A percentile compares a stretch with the other conserved stretches of the same genome.
Conservation (phyloP, 1,140 invertebrate species). For the Anthonomus grandis region DNA sequence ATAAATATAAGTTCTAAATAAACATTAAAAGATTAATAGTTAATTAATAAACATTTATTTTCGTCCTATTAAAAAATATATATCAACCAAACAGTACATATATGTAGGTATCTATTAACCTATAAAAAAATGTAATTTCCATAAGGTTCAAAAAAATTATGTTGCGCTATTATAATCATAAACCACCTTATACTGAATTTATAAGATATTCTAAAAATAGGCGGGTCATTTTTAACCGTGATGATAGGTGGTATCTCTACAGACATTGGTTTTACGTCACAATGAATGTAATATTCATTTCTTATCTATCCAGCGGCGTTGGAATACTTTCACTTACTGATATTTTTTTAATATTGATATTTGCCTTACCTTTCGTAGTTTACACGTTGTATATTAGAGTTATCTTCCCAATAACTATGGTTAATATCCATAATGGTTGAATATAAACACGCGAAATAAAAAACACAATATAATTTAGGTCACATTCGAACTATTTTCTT, state of each 20-base stretch:
- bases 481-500: background rate
- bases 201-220: slow-evolving; percentile 15
- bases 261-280: slow-evolving; percentile 31
- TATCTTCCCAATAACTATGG: slow-evolving; percentile 38
- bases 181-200: slow-evolving; percentile 14
- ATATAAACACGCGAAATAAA: background rate
- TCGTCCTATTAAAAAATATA: too few relatives aligned
- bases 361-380: slow-evolving; percentile 39
- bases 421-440: slow-evolving; percentile 33
- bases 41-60: too few relatives aligned
- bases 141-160: too few relatives aligned
- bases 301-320: slow-evolving; percentile 2
- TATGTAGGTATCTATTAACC: too few relatives aligned
- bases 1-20: too few relatives aligned
- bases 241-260: slow-evolving; percentile 21
- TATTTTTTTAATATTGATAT: background rate
- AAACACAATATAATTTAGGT: background rate
- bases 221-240: slow-evolving; percentile 21
- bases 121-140: too few relatives aligned
- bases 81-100: too few relatives aligned
- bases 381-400: slow-evolving; percentile 35
- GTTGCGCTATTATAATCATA: too few relatives aligned
- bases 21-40: too few relatives aligned
- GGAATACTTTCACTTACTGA: background rate
- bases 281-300: slow-evolving; percentile 10